Conservation (phyloP, 2,797 vertebrate genomes). For the Taeniopygia guttata region DNA sequence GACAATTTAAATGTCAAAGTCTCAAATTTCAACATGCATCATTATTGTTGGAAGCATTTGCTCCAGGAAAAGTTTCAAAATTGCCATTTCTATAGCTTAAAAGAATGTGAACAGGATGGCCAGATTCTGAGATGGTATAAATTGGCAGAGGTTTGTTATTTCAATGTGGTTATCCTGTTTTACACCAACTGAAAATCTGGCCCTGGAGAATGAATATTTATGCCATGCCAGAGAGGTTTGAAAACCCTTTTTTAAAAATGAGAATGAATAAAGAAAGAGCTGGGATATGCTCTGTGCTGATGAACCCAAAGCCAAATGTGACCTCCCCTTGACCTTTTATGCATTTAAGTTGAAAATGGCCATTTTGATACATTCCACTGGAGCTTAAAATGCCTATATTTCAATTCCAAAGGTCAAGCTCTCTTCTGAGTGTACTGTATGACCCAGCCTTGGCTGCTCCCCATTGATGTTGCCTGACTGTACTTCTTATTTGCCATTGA, state of each 20-base stretch:
- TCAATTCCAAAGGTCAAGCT: conserved; percentile 67
- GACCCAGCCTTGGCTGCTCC: conserved; percentile 40
- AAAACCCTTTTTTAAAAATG: not conserved
- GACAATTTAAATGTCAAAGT: conserved; percentile 56
- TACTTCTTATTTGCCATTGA: not conserved
- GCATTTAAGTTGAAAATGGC: conserved; percentile 64
- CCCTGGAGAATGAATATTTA: conserved; percentile 52
- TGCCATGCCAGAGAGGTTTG: conserved; percentile 23
- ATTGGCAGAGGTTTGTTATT: conserved; percentile 3
- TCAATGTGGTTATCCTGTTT: conserved; percentile 7
- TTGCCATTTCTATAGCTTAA: conserved; percentile 12
- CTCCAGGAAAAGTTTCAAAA: conserved; percentile 55
- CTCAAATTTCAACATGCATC: conserved; percentile 47
- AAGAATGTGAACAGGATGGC: conserved; percentile 27
- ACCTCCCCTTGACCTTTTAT: conserved; percentile 67
- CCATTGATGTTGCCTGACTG: conserved; percentile 44
- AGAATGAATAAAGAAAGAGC: conserved; percentile 54
- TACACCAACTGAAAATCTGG: conserved; percentile 54
- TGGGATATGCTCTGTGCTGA: conserved; percentile 57
- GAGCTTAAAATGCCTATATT: conserved; percentile 73
- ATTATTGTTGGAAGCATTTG: conserved; percentile 42
- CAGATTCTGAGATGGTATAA: conserved; percentile 43
- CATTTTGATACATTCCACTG: conserved; percentile 68
- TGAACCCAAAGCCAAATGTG: conserved; percentile 61
- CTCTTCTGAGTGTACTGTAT: conserved; percentile 51